Evolutionary conservation across 2,113 vertebrate genomes (phyloP), one percentile per base, ranked within the genome.

Genomic region (Taurulus bubalis): DNA sequence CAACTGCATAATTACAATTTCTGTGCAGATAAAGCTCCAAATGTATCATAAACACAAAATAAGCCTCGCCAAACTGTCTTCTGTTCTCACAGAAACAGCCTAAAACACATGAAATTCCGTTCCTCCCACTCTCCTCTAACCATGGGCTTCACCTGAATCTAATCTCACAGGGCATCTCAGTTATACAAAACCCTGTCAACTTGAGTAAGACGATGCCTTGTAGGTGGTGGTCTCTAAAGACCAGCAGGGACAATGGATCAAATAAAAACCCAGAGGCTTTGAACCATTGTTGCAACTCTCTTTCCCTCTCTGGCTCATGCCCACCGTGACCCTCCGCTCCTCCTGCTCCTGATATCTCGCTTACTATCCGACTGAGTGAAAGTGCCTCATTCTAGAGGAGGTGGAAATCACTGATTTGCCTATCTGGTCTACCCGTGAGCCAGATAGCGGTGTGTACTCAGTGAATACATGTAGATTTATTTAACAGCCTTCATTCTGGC

Each of bases 181-280:
- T 84, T 28, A 87, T 68, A 92, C 87, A 90, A 90, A 88, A 85
- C 85, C 64, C 85, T 88, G 84, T 94, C 86, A 87, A 84, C 85
- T 85, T 70, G 89, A 84, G 93, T 93, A 94, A 94, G 91, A 93
- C 67, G 93, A 94, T 94, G 90, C 93, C 90, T 88, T 88, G 88
- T 90, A 90, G 91, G 89, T 89, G 85, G 88, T 92, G 90, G 89
- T 92, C 92, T 93, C 92, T 63, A 91, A 94, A 92, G 92, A 90
- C 83, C 89, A 73, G 80, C 18, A 1, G 47, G 91, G 78, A 94
- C 93, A 95, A 94, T 94, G 85, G 93, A 95, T 94, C 93, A 95
- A 95, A 95, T 94, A 70, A 88, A 58, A 85, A 86, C 71, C 40
- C 59, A 70, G 88, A 86, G 38, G 75, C 93, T 95, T 95, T 95